Evolutionary conservation across 2,888 invertebrate genomes (phyloP), one percentile per base, ranked within the genome.

Genomic region (Iphiclides podalirius): DNA sequence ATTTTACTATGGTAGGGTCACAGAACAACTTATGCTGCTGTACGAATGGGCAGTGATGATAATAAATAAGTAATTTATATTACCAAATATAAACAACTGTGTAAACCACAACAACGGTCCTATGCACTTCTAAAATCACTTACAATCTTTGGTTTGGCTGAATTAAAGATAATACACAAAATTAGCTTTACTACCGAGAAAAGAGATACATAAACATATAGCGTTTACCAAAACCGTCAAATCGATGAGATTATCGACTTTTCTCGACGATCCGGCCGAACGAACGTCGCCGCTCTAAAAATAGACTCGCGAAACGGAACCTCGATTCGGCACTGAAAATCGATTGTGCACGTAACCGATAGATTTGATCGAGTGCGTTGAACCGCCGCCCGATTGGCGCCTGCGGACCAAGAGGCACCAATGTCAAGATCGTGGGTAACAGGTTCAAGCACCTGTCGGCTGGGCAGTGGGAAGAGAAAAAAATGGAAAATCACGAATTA

Each of bases 401-500:
- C 55, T 48, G 47, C 59, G 57, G 63, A 60, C 54, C 46, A 50
- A 47, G 45, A 56, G 60, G 58, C 58, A 63, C 71, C 75, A 84
- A 82, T 82, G 82, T 79, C 85, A 84, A 84, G 80, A 70, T 72
- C 82, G 75, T 80, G 81, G 65, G 59, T 63, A 47, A 66, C 77
- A 79, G 79, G 83, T 85, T 74, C 81, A 82, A 80, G 64, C 84
- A 87, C 87, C 87, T 87, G 87, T 71, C 66, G 64, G 26, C 58
- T 53, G 54, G 60, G 59, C 55, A 17, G 52, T 61, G 36, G 39
- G 53, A 55, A 53, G 55, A 53, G 55, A 66, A 70, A 75, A 79
- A 80, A 77, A 79, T 75, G 74, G 64, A 72, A 83, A 84, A 84
- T 81, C 85, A 85, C 84, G 83, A 87, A 84, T 85, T 83, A 84